A percentile compares a stretch with the other conserved stretches of the same genome.
phyloP scores from a whole-genome alignment of 1,140 invertebrate species.

The Conus betulinus region DNA sequence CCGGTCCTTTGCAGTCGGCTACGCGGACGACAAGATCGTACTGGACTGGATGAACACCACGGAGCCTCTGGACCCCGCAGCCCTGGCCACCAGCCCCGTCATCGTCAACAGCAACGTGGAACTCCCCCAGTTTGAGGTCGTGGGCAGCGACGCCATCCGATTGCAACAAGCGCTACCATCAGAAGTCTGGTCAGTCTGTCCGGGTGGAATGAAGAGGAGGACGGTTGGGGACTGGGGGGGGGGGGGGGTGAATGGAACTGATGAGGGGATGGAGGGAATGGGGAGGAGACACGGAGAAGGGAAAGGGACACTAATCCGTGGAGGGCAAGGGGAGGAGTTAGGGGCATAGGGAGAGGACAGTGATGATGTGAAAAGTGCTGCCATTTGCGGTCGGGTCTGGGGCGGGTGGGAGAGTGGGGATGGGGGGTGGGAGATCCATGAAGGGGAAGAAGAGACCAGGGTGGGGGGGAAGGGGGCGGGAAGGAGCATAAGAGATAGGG shows the following conservation, averaged over 20 bases:
- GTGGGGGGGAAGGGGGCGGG: constrained; percentile 30
- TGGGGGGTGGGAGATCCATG: not conserved
- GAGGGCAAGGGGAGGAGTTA: not conserved
- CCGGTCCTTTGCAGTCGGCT: constrained; percentile 57
- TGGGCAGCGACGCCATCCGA: constrained; percentile 13
- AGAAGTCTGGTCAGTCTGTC: constrained; percentile 39
- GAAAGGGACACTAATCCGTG: not conserved
- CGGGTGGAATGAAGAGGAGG: no score
- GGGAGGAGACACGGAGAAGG: not conserved
- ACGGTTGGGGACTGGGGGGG: no score
- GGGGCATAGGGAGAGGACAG: not conserved
- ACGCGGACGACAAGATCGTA: constrained; percentile 63
- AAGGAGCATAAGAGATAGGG: not conserved
- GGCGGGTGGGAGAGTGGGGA: no score
- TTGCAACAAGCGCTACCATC: constrained; percentile 46
- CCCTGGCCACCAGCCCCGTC: constrained; percentile 26
- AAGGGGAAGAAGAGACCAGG: not conserved
- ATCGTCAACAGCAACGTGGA: constrained; percentile 48
- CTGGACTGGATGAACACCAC: constrained; percentile 62
- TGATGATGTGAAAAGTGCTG: not conserved
- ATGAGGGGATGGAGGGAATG: not conserved
- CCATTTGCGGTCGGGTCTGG: not conserved
- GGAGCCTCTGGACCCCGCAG: not conserved
- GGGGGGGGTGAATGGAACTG: not conserved
- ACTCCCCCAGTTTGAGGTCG: constrained; percentile 65